Conservation (phyloP, 2,113 vertebrate species). For the Centropus unirufus region DNA sequence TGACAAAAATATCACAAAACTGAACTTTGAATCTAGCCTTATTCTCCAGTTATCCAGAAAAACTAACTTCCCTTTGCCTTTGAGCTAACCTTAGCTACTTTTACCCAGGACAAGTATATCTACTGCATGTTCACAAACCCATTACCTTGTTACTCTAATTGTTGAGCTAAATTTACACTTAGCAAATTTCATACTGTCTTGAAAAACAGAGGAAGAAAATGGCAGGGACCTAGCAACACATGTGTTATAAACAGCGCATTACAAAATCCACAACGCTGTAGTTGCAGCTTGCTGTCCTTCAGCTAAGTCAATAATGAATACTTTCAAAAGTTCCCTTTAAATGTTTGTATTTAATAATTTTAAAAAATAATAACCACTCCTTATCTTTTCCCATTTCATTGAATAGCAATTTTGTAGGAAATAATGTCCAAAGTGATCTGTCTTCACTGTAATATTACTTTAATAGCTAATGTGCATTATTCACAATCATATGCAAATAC, state of each 20-base stretch:
- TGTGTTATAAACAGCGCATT: neutral
- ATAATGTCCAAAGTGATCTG: neutral
- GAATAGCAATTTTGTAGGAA: neutral
- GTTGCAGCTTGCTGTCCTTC: neutral
- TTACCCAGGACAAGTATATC: neutral
- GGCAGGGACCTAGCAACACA: neutral
- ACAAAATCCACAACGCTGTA: neutral
- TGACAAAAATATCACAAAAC: slow-evolving; percentile 16
- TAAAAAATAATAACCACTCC: neutral
- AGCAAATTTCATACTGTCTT: neutral
- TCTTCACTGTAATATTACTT: neutral
- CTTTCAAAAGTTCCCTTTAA: neutral
- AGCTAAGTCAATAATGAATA: neutral
- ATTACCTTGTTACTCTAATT: neutral
- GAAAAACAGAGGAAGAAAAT: neutral
- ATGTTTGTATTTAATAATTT: neutral
- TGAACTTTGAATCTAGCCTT: slow-evolving; percentile 1
- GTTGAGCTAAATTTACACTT: neutral
- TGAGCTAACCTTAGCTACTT: slow-evolving; percentile 15
- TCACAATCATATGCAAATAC: slow-evolving; percentile 3
- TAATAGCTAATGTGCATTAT: neutral
- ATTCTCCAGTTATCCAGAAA: neutral
- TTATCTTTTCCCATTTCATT: neutral
- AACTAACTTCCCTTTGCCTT: neutral
- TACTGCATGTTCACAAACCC: neutral